phyloP scores from a whole-genome alignment of 2,113 vertebrate genomes.

The Oncorhynchus masou region DNA sequence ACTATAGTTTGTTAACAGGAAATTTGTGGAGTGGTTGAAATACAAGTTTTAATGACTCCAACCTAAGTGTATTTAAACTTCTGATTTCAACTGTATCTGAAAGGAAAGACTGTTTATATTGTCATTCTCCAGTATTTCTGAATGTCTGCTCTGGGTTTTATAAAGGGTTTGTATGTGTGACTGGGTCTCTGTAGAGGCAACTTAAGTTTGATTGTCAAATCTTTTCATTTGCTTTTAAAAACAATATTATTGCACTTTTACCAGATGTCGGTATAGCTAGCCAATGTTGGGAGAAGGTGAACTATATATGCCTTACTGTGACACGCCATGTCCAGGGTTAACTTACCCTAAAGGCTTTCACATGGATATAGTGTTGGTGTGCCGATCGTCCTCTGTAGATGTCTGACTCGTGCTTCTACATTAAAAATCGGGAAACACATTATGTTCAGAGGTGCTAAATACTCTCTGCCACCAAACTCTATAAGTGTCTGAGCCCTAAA shows the following conservation, averaged over 20 bases:
- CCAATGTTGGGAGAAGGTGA: not conserved
- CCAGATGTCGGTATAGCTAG: not conserved
- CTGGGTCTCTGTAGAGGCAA: constrained; percentile 40
- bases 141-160: constrained; percentile 20
- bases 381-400: too few species aligned
- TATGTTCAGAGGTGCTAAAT: too few species aligned
- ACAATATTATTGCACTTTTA: not conserved
- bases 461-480: too few species aligned
- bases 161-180: constrained; percentile 7
- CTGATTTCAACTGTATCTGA: not conserved
- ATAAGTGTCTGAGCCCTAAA: too few species aligned
- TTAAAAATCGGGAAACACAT: too few species aligned
- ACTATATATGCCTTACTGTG: not conserved
- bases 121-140: constrained; percentile 41
- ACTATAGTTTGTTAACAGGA: too few species aligned
- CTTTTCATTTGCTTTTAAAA: not conserved
- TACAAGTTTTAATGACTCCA: too few species aligned
- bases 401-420: too few species aligned
- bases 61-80: too few species aligned
- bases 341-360: not conserved
- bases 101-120: constrained; percentile 38
- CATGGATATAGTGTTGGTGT: too few species aligned
- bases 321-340: not conserved
- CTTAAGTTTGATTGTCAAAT: constrained; percentile 9
- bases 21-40: too few species aligned